Conservation (phyloP, 2,113 vertebrate genomes). For the Poeciliopsis turrubarensis region DNA sequence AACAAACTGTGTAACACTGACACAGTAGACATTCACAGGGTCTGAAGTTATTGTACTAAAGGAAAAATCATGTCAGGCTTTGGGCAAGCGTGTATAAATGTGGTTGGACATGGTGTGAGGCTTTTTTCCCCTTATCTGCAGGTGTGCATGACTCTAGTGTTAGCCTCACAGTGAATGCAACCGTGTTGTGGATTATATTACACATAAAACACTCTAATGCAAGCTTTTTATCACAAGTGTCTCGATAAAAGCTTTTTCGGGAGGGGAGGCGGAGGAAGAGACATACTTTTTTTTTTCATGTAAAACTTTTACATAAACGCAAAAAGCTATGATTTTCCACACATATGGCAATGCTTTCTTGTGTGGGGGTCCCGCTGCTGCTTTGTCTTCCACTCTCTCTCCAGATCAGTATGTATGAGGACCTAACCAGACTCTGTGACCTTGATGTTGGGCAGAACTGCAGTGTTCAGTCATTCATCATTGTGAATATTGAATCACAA, state of each 20-base stretch:
- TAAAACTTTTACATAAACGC: background rate
- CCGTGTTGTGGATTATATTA: background rate
- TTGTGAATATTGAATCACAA: conserved; percentile 40
- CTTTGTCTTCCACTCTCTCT: conserved; percentile 1
- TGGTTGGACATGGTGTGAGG: background rate
- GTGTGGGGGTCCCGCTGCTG: background rate
- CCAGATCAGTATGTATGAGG: background rate
- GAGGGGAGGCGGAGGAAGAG: too few relatives aligned
- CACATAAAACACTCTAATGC: background rate
- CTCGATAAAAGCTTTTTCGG: too few relatives aligned
- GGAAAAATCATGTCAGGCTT: conserved; percentile 28
- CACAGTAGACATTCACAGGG: conserved; percentile 20
- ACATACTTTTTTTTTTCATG: background rate
- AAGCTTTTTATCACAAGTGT: too few relatives aligned
- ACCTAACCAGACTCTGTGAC: conserved; percentile 1
- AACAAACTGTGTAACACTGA: conserved; percentile 26
- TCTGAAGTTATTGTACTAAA: conserved; percentile 22
- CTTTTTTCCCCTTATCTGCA: background rate
- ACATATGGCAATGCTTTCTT: background rate
- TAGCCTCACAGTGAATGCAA: conserved; percentile 8
- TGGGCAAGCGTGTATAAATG: conserved; percentile 22
- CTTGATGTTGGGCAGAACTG: conserved; percentile 20
- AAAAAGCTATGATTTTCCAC: background rate
- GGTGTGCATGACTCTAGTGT: background rate
- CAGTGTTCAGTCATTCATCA: conserved; percentile 35